A percentile compares a stretch with the other conserved stretches of the same genome.
Conservation (phyloP, 2,888 invertebrate genomes). For the Dicyrtoma fusca region DNA sequence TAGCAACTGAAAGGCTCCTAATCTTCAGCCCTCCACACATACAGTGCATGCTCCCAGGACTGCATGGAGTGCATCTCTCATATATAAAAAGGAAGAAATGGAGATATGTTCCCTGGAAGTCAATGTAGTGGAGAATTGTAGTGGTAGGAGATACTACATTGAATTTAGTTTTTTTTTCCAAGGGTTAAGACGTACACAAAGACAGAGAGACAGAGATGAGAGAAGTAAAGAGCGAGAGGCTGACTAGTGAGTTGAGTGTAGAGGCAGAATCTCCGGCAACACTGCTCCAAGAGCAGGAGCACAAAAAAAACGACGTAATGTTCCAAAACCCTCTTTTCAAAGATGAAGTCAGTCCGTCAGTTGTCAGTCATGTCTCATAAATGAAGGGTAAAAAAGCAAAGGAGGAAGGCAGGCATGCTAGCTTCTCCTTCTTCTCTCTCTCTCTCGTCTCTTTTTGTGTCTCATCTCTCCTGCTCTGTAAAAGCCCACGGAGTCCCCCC, state of each 20-base stretch:
- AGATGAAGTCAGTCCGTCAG: constrained; percentile 38
- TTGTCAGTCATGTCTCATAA: constrained; percentile 40
- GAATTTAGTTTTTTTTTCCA: constrained; percentile 26
- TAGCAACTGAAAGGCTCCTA: no score
- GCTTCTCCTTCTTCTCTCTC: constrained; percentile 1
- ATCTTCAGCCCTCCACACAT: not conserved
- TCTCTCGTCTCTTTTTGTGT: not conserved
- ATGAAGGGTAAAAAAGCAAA: constrained; percentile 30
- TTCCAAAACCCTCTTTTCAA: constrained; percentile 49
- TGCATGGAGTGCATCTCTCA: not conserved
- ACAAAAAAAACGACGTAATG: constrained; percentile 46
- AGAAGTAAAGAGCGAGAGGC: no score
- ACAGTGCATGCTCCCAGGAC: not conserved
- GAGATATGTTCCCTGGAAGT: constrained; percentile 12
- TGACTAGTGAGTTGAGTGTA: no score
- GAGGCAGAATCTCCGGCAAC: constrained; percentile 9
- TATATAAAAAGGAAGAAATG: not conserved
- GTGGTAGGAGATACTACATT: constrained; percentile 14
- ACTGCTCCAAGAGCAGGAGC: not conserved
- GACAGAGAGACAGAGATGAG: no score
- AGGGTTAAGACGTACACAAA: no score
- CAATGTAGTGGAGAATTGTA: constrained; percentile 18
- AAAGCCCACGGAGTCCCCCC: constrained; percentile 7
- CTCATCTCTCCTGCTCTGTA: constrained; percentile 4
- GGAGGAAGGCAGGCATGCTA: not conserved